phyloP scores from a whole-genome alignment of 2,797 vertebrate genomes.

The Leucoraja ocellata region DNA sequence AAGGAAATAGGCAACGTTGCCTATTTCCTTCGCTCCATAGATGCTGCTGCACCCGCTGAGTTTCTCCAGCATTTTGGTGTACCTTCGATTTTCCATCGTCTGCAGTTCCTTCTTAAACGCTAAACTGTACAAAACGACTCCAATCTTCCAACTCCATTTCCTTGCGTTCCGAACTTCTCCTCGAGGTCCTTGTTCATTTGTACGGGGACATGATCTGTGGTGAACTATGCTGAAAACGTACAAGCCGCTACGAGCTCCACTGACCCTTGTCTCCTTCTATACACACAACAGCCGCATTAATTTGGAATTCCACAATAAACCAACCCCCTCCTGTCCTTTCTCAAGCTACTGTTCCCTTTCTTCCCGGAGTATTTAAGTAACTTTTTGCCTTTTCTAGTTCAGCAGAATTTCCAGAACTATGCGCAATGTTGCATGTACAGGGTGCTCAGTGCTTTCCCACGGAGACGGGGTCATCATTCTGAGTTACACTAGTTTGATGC shows the following conservation, averaged over 20 bases:
- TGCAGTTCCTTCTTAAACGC: too few species aligned
- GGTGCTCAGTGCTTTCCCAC: background rate
- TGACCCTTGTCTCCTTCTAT: background rate
- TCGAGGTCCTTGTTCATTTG: background rate
- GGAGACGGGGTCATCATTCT: background rate
- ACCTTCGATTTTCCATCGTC: too few species aligned
- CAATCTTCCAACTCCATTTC: background rate
- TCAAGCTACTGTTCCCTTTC: background rate
- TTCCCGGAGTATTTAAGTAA: too few species aligned
- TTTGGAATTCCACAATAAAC: background rate
- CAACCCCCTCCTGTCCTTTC: background rate
- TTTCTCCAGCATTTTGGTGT: too few species aligned
- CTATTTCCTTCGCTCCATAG: too few species aligned
- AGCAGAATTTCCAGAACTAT: background rate
- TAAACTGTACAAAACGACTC: too few species aligned
- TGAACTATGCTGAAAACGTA: background rate
- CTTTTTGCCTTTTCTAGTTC: too few species aligned
- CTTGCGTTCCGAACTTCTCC: background rate
- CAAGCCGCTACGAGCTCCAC: background rate
- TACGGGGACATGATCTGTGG: background rate
- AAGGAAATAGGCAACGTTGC: too few species aligned
- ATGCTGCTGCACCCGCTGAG: too few species aligned
- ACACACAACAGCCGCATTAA: background rate
- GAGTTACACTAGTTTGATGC: background rate
- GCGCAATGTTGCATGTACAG: background rate